Evolutionary conservation across 1,140 invertebrate species (phyloP), one percentile per base, ranked within the genome.

Genomic region (Steinernema khuongi): DNA sequence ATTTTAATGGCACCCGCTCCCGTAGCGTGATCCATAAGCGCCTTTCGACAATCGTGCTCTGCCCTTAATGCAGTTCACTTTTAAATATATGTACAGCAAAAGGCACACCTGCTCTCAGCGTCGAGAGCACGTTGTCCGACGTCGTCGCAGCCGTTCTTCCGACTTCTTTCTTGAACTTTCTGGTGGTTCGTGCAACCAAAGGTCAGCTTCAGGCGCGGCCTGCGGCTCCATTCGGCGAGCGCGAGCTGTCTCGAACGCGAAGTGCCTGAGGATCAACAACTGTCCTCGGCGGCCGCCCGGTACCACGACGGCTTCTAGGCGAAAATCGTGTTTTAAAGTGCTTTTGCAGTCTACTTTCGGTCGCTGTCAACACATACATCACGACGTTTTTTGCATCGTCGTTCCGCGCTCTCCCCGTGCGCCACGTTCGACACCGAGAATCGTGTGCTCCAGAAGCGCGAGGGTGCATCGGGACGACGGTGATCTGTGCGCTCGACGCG

Each of bases 311-410:
- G 36, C 36, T 41, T 41, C n/a, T 41, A 41, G 11, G 11, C 50
- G 22, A 60, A 26, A 60, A 60, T 60, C 50, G 50, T 60, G 36
- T 60, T 60, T 60, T 60, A 60, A 60, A 60, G 22, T 26, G 50
- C 50, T 60, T 60, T 60, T 60, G 50, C 50, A 60, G 26, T 60
- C 14, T 60, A 17, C 19, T 60, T 22, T n/a, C 50, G 50, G 4
- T 22, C 26, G 11, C 11, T 26, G 50, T 60, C 50, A 60, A 17
- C 50, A 60, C 11, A 4, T 4, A 60, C 14, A 41, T 7, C 36
- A 41, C 36, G 36, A 41, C 36, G 36, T 7, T 11, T 41, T 41
- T 41, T 41, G 36, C 36, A n/a, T 41, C 36, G 36, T 11, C 36
- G 36, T n/a, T 41, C 7, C n/a, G 36, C 36, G 36, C 36, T 41